Evolutionary conservation across 2,888 invertebrate species (phyloP).

Genomic region (Nephrotoma flavescens): DNA sequence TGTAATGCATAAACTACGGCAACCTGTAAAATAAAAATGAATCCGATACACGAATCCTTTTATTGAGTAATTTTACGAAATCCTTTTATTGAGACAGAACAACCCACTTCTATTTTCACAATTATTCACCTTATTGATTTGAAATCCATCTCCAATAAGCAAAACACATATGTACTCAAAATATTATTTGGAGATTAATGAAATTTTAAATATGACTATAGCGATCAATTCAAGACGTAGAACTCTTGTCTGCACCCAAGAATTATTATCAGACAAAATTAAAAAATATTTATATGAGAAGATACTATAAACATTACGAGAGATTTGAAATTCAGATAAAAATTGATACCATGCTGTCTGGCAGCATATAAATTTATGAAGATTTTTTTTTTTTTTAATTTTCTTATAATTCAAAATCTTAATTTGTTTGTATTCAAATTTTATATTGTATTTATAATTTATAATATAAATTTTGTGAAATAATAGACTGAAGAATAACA

Average conservation of each 20-base stretch:
- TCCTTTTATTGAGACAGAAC: too few species aligned
- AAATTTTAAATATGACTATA: neutral
- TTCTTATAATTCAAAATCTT: neutral
- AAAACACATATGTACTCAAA: too few species aligned
- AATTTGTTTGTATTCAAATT: neutral
- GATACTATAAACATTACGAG: neutral
- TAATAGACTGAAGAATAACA: neutral
- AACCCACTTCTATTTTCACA: too few species aligned
- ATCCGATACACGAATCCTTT: too few species aligned
- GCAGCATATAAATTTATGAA: neutral
- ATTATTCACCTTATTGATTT: too few species aligned
- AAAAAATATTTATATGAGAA: neutral
- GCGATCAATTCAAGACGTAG: neutral
- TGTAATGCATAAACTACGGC: too few species aligned
- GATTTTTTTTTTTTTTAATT: neutral
- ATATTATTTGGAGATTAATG: too few species aligned
- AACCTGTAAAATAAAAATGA: too few species aligned
- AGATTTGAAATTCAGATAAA: neutral
- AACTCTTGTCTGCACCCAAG: neutral
- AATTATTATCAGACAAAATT: neutral
- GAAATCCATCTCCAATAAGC: too few species aligned
- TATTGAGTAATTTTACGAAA: too few species aligned
- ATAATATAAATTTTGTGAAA: neutral
- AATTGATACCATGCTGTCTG: neutral
- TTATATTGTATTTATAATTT: neutral